Evolutionary conservation across 2,113 vertebrate species (phyloP).

Genomic region (Corythaixoides concolor): DNA sequence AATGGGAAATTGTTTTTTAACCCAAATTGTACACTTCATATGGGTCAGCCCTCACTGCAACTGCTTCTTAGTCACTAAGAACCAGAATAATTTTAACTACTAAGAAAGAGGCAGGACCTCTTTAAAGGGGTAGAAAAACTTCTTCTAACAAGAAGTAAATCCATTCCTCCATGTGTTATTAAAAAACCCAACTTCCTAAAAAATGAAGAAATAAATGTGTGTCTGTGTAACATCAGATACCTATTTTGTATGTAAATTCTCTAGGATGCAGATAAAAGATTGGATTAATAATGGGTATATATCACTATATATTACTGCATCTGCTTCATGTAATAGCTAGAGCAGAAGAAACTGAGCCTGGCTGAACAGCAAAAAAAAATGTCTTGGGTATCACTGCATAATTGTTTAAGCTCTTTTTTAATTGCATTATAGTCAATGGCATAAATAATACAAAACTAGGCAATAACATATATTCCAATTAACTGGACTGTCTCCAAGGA

Average conservation of each 20-base stretch:
- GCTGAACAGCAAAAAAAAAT: background rate
- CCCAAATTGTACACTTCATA: background rate
- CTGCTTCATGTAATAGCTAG: background rate
- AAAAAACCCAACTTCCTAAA: background rate
- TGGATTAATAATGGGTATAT: background rate
- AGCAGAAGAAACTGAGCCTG: background rate
- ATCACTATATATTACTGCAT: background rate
- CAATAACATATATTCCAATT: slow-evolving; percentile 58
- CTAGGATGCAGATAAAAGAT: background rate
- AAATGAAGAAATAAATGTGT: rapidly evolving
- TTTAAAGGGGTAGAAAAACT: background rate
- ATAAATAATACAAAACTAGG: slow-evolving; percentile 44
- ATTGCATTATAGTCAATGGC: slow-evolving; percentile 4
- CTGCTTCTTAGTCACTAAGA: background rate
- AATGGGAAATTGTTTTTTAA: background rate
- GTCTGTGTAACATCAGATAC: background rate
- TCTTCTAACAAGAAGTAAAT: background rate
- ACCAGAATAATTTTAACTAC: background rate
- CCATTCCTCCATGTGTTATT: background rate
- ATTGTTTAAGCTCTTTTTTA: background rate
- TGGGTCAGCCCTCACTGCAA: background rate
- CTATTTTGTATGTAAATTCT: background rate
- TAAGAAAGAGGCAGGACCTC: background rate
- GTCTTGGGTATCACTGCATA: background rate
- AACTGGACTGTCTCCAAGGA: slow-evolving; percentile 34